Conservation (phyloP, 2,797 vertebrate species). For the Schizopygopsis pylzovi region DNA sequence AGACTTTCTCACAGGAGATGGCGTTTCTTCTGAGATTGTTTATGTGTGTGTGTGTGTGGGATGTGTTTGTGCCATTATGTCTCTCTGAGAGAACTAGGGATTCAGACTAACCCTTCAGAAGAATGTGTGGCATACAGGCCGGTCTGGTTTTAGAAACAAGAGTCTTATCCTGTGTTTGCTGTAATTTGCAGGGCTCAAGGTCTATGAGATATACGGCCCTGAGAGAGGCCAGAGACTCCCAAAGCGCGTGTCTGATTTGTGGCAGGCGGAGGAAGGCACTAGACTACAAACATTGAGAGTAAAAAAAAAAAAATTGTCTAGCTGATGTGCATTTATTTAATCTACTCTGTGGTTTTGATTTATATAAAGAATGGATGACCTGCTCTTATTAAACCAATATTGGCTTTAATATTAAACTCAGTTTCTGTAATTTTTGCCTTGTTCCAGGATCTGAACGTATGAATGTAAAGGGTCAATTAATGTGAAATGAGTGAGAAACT, state of each 20-base stretch:
- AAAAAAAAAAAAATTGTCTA: neutral
- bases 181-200: conserved; percentile 70
- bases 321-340: conserved; percentile 13
- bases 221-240: conserved; percentile 54
- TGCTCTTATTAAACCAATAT: conserved; percentile 1
- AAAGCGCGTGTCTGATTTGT: conserved; percentile 63
- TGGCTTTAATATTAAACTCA: neutral
- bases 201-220: conserved; percentile 67
- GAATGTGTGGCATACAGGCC: conserved; percentile 28
- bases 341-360: neutral
- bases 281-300: conserved; percentile 7
- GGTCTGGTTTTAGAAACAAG: conserved; percentile 46
- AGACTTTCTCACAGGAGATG: neutral
- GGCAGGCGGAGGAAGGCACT: conserved; percentile 36
- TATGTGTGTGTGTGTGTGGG: neutral
- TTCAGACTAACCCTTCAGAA: conserved; percentile 33
- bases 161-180: conserved; percentile 51
- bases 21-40: neutral
- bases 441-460: neutral
- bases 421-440: neutral
- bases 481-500: conserved; percentile 12
- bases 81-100: neutral
- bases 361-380: neutral
- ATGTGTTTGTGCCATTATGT: conserved; percentile 13
- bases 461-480: conserved; percentile 3